Base-by-base conservation (phyloP, 2,888 invertebrate species). In the Acleris holmiana region DNA sequence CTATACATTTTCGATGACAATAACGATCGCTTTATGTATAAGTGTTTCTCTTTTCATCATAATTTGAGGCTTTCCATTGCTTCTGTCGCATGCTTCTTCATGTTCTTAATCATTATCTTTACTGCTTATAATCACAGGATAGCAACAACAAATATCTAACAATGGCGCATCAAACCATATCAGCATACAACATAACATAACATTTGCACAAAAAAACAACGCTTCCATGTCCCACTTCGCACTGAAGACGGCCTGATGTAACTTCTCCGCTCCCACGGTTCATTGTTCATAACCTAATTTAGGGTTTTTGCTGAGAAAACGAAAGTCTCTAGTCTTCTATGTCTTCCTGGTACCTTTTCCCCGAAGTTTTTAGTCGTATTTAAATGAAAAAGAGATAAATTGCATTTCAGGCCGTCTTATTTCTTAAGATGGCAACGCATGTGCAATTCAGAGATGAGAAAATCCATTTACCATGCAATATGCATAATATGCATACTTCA, bases 241-340 rank as follows among this genome's bases (percentile, higher is more conserved):
- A 35, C 35, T 58, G 57, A 57, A 50, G 60, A 60, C 23, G 35
- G 51, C 47, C 47, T 63, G 63, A 63, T 25, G 57, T 58, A 63
- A 63, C 57, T 3, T 41, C 15, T 13, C 35, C 48, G 50, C 46
- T 73, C 73, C 68, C 73, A 73, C 73, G 71, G 55, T 29, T 53
- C 49, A 71, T 71, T 73, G 69, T 71, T 65, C 66, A 66, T 65
- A 72, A 71, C 72, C 76, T 71, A 76, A 77, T 76, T 79, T 75
- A 74, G 76, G 77, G 79, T 79, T 79, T 79, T 77, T 76, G 72
- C 68, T 58, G 60, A 35, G 51, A 44, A 46, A 59, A 64, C 49
- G 65, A 65, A 65, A 65, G 65, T 65, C 44, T 59, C 40, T 59
- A 40, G 23, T 23, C 29, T 15, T 40, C 41, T 49, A 41, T 48